These are phyloP conservation scores for Epinephelus cyanopodus DNA, from an alignment of 2,113 vertebrate species.

Conservation along the genomic window DNA sequence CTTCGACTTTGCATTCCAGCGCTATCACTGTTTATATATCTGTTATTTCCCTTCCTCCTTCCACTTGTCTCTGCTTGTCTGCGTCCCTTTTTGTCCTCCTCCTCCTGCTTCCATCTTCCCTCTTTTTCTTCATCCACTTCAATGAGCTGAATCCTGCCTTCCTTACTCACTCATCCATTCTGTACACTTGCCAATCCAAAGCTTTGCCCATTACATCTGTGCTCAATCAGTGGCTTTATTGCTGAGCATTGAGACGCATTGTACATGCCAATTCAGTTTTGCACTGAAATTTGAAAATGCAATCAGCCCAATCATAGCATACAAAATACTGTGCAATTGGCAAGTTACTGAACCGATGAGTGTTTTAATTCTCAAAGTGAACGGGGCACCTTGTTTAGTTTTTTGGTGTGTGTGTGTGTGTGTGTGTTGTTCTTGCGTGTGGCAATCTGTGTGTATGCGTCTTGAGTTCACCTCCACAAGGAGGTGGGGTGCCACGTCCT, in stretches of 20 bases:
- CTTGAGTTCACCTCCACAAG: constrained; percentile 59
- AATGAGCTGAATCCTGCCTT: constrained; percentile 66
- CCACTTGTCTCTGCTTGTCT: constrained; percentile 60
- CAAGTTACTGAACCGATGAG: constrained; percentile 86
- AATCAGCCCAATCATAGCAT: constrained; percentile 6
- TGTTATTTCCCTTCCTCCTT: constrained; percentile 54
- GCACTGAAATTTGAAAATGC: constrained; percentile 42
- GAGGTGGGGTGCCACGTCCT: constrained; percentile 78
- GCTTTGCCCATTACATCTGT: constrained; percentile 74
- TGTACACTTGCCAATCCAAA: constrained; percentile 85
- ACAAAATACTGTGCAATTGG: constrained; percentile 62
- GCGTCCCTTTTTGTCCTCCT: constrained; percentile 44
- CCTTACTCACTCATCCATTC: constrained; percentile 84
- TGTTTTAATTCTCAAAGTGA: constrained; percentile 78
- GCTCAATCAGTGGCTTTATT: constrained; percentile 64
- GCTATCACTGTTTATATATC: constrained; percentile 68
- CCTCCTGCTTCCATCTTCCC: constrained; percentile 64
- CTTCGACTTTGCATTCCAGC: constrained; percentile 71
- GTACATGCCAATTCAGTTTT: constrained; percentile 73
- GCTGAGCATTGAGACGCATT: constrained; percentile 67
- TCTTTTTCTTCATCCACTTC: constrained; percentile 57
- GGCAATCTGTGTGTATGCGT: constrained; percentile 30
- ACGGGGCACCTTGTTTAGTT: constrained; percentile 65
- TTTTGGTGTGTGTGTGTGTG: constrained; percentile 38
- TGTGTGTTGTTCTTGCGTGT: constrained; percentile 50